Conservation (phyloP, 2,888 invertebrate genomes). For the Fissipunctia ypsillon region DNA sequence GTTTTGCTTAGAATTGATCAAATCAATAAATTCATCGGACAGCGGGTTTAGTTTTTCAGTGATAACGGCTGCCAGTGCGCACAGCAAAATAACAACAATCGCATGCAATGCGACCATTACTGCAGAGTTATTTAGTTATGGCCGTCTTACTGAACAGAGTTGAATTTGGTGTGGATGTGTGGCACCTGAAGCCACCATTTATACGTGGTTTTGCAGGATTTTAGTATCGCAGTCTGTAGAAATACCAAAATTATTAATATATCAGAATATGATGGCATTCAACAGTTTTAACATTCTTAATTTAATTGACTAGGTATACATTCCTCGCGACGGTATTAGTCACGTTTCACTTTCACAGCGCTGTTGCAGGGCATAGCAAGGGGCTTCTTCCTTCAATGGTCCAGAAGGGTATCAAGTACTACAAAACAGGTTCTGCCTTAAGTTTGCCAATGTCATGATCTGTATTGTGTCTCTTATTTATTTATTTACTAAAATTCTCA, state of each 20-base stretch:
- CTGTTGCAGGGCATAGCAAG: neutral
- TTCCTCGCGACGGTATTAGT: neutral
- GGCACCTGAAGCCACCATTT: slow-evolving; percentile 1
- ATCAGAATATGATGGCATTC: neutral
- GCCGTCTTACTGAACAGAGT: neutral
- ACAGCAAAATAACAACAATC: slow-evolving; percentile 9
- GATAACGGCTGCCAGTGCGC: neutral
- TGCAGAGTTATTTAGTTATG: neutral
- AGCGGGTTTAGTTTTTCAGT: slow-evolving; percentile 17
- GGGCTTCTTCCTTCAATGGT: neutral
- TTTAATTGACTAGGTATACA: neutral
- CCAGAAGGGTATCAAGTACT: neutral
- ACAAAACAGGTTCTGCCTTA: neutral
- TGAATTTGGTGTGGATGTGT: slow-evolving; percentile 5
- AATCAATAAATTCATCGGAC: slow-evolving; percentile 38
- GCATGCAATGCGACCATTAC: slow-evolving; percentile 10
- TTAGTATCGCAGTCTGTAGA: slow-evolving; percentile 1
- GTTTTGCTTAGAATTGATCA: slow-evolving; percentile 34
- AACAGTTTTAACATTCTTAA: neutral
- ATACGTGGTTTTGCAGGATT: slow-evolving; percentile 10
- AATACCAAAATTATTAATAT: slow-evolving; percentile 9
- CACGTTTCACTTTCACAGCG: neutral
- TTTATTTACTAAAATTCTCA: neutral
- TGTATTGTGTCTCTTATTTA: neutral
- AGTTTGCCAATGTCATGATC: neutral